A percentile compares a stretch with the other conserved stretches of the same genome.
Evolutionary conservation across 2,888 invertebrate species (phyloP).

Genomic region (Andrena praecox): DNA sequence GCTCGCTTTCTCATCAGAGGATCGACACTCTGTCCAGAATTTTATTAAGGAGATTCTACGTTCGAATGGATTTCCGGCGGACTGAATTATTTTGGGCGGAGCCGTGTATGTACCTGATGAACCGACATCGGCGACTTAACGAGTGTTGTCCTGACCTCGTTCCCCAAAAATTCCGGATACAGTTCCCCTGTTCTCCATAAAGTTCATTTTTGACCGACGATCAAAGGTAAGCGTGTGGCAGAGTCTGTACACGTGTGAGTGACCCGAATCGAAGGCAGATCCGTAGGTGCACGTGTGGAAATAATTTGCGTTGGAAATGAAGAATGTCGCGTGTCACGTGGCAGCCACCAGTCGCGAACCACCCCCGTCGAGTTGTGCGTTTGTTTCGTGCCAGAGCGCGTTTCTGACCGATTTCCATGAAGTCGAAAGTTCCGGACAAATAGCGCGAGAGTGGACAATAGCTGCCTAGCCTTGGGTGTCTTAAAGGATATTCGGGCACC

Average conservation of each 20-base stretch:
- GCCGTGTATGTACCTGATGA: no score
- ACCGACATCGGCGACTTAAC: no score
- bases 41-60: background rate
- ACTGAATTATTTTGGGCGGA: background rate
- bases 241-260: background rate
- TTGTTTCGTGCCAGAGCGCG: constrained; percentile 52
- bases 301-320: constrained; percentile 80
- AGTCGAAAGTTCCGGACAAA: constrained; percentile 19
- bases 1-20: background rate
- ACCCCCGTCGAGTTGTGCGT: constrained; percentile 49
- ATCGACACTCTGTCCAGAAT: background rate
- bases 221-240: background rate
- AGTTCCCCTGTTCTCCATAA: no score
- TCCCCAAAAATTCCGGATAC: no score
- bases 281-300: constrained; percentile 60
- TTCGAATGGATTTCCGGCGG: background rate
- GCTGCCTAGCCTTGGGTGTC: background rate
- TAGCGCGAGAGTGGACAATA: constrained; percentile 9
- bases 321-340: constrained; percentile 61
- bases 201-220: no score
- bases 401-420: constrained; percentile 62
- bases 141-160: no score
- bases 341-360: constrained; percentile 44
- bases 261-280: constrained; percentile 19
- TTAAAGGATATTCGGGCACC: background rate